These are phyloP conservation scores for Drosophila macrothrix DNA, from an alignment of 2,888 invertebrate species.

Conservation along the genomic window DNA sequence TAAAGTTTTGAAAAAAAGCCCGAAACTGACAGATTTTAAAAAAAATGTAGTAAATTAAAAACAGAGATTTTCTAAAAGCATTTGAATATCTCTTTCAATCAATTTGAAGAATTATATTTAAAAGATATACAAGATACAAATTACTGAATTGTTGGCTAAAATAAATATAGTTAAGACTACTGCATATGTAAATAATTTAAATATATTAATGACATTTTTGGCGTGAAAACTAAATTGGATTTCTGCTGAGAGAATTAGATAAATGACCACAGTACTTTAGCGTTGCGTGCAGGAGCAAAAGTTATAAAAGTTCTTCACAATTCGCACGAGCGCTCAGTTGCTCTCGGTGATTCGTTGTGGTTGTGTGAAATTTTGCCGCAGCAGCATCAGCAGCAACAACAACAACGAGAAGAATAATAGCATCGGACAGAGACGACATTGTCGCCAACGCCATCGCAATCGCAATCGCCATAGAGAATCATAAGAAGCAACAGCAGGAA, in stretches of 20 bases:
- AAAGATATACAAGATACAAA: background rate
- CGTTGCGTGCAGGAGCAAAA: constrained; percentile 65
- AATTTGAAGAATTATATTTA: background rate
- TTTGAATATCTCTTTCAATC: background rate
- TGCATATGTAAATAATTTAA: background rate
- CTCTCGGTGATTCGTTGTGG: constrained; percentile 84
- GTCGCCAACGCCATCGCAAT: constrained; percentile 39
- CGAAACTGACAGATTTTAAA: background rate
- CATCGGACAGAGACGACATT: constrained; percentile 52
- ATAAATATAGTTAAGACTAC: background rate
- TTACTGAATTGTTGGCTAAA: background rate
- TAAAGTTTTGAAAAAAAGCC: background rate
- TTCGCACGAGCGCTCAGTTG: constrained; percentile 83
- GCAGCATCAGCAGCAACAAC: constrained; percentile 52
- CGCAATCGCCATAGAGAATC: constrained; percentile 51
- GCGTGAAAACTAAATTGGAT: background rate
- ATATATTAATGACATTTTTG: too few species aligned
- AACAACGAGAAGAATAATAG: constrained; percentile 33
- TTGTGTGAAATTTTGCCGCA: constrained; percentile 67
- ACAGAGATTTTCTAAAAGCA: background rate
- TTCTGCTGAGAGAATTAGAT: background rate
- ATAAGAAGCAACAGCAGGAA: constrained; percentile 56
- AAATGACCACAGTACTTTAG: constrained; percentile 43
- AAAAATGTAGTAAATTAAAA: background rate
- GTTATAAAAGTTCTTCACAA: constrained; percentile 84